Evolutionary conservation across 2,113 vertebrate genomes (phyloP), one percentile per base, ranked within the genome.

Genomic region (Dromas ardeola): DNA sequence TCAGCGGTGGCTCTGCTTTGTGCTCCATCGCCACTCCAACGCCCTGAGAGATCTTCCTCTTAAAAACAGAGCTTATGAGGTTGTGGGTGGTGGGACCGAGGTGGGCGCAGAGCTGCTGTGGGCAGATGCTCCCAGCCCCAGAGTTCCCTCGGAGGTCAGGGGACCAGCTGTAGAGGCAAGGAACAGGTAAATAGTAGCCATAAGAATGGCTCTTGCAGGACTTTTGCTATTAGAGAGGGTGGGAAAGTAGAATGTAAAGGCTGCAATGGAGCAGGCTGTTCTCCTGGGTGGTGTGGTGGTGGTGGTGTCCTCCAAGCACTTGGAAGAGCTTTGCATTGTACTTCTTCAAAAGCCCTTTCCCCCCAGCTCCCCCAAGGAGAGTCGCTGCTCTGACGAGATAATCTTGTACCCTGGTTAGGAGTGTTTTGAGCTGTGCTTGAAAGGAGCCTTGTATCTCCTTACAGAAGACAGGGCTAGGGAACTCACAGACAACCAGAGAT

Each of bases 371-470:
- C 12, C 32, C 9, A 2, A 5, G 12, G 42, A 62, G 22, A 50
- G 23, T 49, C 59, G 80, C 30, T 82, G n/a, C 55, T 79, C 65
- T 89, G 73, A 74, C 40, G 62, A 94, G 83, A 91, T 83, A 86
- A 71, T 90, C 55, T 81, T 50, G 19, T 67, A 49, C 27, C 66
- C 49, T 53, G 20, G 12, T 65, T 79, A 56, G 72, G 81, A 79
- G 53, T 72, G 25, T 70, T 93, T 53, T 49, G 77, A 58, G 49
- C 30, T 80, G 43, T 56, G 32, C 67, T 90, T 70, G 79, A 78
- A 80, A 88, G 47, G 67, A 88, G 32, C 36, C 32, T 56, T 78
- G 0, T 85, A 30, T 74, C 76, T 81, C 55, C 32, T 77, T 59
- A 65, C 34, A 55, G 56, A 83, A 91, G 63, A 36, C 52, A 70